Conservation (phyloP, 1,140 invertebrate species). For the Bicyclus anynana region DNA sequence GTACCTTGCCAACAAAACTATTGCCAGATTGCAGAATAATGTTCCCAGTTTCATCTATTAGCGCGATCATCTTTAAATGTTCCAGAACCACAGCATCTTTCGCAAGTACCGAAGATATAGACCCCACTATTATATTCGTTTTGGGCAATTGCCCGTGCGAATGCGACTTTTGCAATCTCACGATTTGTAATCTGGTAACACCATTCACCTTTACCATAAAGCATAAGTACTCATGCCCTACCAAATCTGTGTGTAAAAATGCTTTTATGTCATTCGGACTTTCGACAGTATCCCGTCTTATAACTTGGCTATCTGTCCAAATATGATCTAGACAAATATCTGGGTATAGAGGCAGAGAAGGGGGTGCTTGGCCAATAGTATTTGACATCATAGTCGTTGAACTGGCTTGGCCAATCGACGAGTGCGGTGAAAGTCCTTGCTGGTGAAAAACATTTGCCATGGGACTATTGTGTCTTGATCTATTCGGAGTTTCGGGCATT, state of each 20-base stretch:
- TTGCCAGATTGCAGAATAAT: conserved; percentile 92
- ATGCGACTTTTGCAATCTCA: conserved; percentile 86
- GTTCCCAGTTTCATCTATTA: conserved; percentile 87
- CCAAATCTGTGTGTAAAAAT: conserved; percentile 89
- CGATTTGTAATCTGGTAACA: conserved; percentile 83
- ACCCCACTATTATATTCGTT: conserved; percentile 85
- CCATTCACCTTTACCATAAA: conserved; percentile 82
- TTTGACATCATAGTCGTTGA: conserved; percentile 63
- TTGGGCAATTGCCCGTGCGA: conserved; percentile 74
- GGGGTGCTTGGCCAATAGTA: conserved; percentile 49
- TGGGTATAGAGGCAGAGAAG: conserved; percentile 86
- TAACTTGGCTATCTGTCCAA: conserved; percentile 87
- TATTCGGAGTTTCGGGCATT: conserved; percentile 38
- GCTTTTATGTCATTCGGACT: conserved; percentile 83
- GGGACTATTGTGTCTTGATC: conserved; percentile 79
- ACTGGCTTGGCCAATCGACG: conserved; percentile 69
- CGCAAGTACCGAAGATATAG: conserved; percentile 83
- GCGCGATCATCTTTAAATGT: conserved; percentile 88
- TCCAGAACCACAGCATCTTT: conserved; percentile 90
- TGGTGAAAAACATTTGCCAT: conserved; percentile 78
- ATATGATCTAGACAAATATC: conserved; percentile 92
- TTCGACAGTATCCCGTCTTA: conserved; percentile 72
- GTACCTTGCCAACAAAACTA: conserved; percentile 86
- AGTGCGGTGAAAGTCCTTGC: conserved; percentile 69
- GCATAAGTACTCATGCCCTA: conserved; percentile 90